Evolutionary conservation across 2,797 vertebrate species (phyloP), one percentile per base, ranked within the genome.

Genomic region (Melanotaenia pygmaea): DNA sequence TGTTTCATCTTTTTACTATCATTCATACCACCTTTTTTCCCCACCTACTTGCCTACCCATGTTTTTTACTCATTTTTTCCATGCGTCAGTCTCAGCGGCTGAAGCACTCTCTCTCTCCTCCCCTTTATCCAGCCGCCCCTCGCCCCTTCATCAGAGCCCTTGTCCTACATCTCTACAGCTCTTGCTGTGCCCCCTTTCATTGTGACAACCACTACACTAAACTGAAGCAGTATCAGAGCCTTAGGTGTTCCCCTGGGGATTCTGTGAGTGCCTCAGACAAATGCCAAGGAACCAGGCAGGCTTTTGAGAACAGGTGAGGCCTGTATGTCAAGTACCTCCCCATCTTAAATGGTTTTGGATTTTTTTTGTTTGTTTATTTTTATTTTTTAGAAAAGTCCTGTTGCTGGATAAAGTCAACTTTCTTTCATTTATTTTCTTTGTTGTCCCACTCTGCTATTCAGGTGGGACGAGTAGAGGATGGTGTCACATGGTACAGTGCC

Each of bases 271-370:
- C 74, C 70, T 86, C 84, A 85, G 80, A 89, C 86, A 87, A 86
- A 86, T 84, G 88, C 85, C 74, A 51, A 85, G 65, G 84, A 84
- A 72, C 30, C 67, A 71, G 64, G 65, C 77, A 76, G 79, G 79
- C 80, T 78, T 91, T 74, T 82, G 65, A 89, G 84, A 82, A 83
- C 71, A 81, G 84, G 72, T 86, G 80, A 90, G 78, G 53, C 63
- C 64, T 73, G 58, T 80, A 80, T 85, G 77, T 86, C 78, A 82
- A 72, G 69, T 61, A 53, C 64, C 56, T 56, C 32, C 47, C 34
- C 1, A 45, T 67, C 59, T 67, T 64, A 81, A 89, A 80, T 70
- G 69, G 61, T 68, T 68, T 61, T 73, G 60, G 14, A 9, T 51
- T 22, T 51, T 51, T 10, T 45, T 45, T 62, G 26, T 53, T 26